Conservation (phyloP, 2,797 vertebrate species). For the Otus scops region DNA sequence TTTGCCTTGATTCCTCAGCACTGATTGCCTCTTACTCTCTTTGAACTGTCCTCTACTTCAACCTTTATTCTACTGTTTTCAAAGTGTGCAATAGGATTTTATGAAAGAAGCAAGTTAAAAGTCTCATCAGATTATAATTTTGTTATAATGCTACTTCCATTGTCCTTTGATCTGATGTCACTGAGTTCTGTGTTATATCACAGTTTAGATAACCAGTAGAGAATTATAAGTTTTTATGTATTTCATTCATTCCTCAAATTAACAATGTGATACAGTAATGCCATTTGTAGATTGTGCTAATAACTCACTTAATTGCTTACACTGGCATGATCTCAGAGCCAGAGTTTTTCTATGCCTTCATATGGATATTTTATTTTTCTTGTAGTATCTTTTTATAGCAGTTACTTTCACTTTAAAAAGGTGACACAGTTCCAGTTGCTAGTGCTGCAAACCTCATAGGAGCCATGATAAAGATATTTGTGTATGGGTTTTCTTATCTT, state of each 20-base stretch:
- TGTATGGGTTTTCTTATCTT: background rate
- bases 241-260: background rate
- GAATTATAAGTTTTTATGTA: background rate
- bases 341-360: background rate
- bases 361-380: background rate
- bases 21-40: background rate
- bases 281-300: background rate
- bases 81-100: background rate
- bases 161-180: background rate
- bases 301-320: background rate
- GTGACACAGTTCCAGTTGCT: background rate
- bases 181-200: background rate
- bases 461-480: background rate
- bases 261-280: background rate
- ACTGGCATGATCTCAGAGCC: background rate
- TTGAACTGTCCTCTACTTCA: background rate
- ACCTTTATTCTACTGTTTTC: background rate
- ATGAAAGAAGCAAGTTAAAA: background rate
- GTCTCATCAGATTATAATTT: background rate
- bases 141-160: background rate
- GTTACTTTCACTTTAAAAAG: background rate
- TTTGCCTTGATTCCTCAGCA: background rate
- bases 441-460: background rate
- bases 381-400: background rate
- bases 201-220: background rate